Base-by-base conservation (phyloP, 2,113 vertebrate species). In the Sapajus apella region DNA sequence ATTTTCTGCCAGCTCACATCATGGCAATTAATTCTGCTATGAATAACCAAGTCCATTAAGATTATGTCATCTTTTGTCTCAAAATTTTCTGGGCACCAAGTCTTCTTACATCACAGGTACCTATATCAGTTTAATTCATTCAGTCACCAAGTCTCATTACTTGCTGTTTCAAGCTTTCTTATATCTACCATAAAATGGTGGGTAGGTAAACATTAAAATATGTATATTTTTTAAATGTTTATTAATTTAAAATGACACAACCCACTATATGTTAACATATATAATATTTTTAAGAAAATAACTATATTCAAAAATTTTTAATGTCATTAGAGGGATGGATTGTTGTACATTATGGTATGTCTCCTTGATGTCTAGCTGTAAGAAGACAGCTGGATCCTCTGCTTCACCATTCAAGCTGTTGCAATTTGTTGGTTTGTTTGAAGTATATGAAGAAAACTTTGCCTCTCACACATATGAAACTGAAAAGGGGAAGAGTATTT, bases 281-380 rank as follows among this genome's bases (percentile, higher is more conserved):
- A 30, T 93, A 35, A 68, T 58, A n/a, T 84, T 73, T 91, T 95
- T 21, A 43, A 86, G 35, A 96, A 56, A 93, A 84, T 75, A 87
- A 37, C 21, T 52, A 30, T 66, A 75, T 47, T 84, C 2, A 52
- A 68, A 56, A 85, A 0, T 20, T 35, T 58, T 84, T 10, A 68
- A 37, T 66, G 35, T 93, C 35, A 50, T 58, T 52, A 83, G 35
- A 90, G 50, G 56, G 82, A 17, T 79, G 9, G 8, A 45, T 82
- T 89, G 20, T 50, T 84, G 81, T 70, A n/a, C 14, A 32, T 85
- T 81, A 82, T 76, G 50, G 13, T 27, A 70, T 56, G 35, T 61
- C 25, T 82, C 16, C 76, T 85, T 89, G 32, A 35, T 73, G 13
- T 86, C 64, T 91, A 56, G 21, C 61, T 92, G 9, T 77, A 37